Conservation (phyloP, 2,888 invertebrate genomes). For the Drosophila borborema region DNA sequence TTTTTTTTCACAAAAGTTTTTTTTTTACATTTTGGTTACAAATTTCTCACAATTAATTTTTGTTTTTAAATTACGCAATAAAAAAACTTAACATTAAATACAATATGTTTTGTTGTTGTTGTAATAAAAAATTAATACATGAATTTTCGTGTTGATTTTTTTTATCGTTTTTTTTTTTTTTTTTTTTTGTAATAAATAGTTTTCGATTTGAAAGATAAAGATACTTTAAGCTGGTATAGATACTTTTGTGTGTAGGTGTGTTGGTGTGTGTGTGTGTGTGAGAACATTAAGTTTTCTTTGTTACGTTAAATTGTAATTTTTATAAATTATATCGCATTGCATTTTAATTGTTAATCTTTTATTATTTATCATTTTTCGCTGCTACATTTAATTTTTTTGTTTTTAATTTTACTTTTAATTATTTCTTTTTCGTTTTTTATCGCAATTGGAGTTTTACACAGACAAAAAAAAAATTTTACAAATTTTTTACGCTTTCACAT, state of each 20-base stretch:
- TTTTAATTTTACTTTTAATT: constrained; percentile 42
- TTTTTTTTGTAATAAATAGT: constrained; percentile 67
- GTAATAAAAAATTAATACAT: constrained; percentile 76
- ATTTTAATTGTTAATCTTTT: constrained; percentile 43
- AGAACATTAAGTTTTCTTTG: constrained; percentile 71
- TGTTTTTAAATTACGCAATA: constrained; percentile 68
- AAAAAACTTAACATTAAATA: constrained; percentile 81
- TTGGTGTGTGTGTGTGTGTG: constrained; percentile 31
- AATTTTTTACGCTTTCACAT: constrained; percentile 81
- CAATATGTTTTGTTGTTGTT: constrained; percentile 71
- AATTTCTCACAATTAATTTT: constrained; percentile 75
- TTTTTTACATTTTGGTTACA: constrained; percentile 74
- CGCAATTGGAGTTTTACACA: constrained; percentile 75
- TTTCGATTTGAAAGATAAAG: constrained; percentile 67
- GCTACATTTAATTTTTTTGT: constrained; percentile 56
- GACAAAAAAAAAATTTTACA: constrained; percentile 77
- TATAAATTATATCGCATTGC: constrained; percentile 79
- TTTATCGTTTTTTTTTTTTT: constrained; percentile 38
- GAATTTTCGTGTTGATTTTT: constrained; percentile 54
- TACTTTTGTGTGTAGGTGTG: constrained; percentile 62
- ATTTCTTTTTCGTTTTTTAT: constrained; percentile 43
- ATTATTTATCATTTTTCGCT: constrained; percentile 48
- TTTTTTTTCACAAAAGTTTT: constrained; percentile 15
- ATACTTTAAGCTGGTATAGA: constrained; percentile 78
- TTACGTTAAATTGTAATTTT: constrained; percentile 66